phyloP scores from a whole-genome alignment of 2,113 vertebrate genomes.

The Neoarius graeffei region DNA sequence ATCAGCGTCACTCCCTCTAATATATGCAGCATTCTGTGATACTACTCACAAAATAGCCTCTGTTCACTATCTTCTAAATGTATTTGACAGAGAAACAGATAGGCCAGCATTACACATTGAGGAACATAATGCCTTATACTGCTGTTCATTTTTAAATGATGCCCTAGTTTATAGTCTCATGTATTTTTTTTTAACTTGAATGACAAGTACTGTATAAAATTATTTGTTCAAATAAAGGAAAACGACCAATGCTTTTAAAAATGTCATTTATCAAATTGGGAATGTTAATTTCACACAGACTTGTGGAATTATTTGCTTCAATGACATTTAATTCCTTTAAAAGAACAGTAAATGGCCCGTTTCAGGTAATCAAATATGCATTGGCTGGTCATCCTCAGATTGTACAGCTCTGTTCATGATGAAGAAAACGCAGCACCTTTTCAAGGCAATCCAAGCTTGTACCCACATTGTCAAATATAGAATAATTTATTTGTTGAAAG shows the following conservation, averaged over 20 bases:
- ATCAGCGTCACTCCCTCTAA: neutral
- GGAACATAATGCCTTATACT: neutral
- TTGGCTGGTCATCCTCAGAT: neutral
- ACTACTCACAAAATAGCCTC: neutral
- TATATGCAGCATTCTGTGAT: slow-evolving; percentile 29
- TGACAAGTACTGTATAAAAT: neutral
- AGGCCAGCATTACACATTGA: neutral
- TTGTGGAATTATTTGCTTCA: neutral
- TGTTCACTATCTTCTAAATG: neutral
- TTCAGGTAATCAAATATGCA: neutral
- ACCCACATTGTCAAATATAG: slow-evolving; percentile 69
- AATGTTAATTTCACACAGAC: neutral
- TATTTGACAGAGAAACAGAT: neutral
- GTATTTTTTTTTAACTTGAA: neutral
- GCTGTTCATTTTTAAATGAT: neutral
- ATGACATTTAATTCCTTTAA: neutral
- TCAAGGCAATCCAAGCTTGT: slow-evolving; percentile 1
- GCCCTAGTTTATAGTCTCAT: neutral
- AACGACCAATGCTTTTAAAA: neutral
- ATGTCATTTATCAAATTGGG: slow-evolving; percentile 5
- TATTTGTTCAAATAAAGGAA: slow-evolving; percentile 29
- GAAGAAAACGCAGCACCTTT: neutral
- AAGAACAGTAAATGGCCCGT: neutral
- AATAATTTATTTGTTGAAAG: slow-evolving; percentile 67
- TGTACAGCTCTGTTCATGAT: neutral